A percentile compares a stretch with the other conserved stretches of the same genome.
Evolutionary conservation across 2,113 vertebrate species (phyloP).

Genomic region (Tragelaphus strepsiceros): DNA sequence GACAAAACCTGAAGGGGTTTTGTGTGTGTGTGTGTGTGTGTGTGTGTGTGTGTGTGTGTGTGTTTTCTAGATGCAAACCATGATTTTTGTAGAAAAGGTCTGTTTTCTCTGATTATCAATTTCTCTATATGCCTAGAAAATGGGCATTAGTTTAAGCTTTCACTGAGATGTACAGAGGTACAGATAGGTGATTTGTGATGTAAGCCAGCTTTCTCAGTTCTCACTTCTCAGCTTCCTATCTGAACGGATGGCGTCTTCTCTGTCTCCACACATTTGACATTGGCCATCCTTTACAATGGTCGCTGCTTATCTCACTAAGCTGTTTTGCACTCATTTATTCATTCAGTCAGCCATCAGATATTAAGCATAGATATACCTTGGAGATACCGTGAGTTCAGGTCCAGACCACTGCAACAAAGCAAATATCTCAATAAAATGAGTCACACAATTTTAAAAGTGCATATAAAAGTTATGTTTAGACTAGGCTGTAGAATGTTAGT

Average conservation of each 20-base stretch:
- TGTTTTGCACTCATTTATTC: background rate
- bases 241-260: background rate
- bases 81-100: constrained; percentile 14
- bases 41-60: background rate
- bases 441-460: background rate
- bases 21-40: background rate
- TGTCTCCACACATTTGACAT: background rate
- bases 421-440: background rate
- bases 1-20: background rate
- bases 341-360: background rate
- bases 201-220: background rate
- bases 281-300: background rate
- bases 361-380: too few relatives aligned
- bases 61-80: constrained; percentile 52
- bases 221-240: background rate
- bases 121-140: background rate
- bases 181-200: background rate
- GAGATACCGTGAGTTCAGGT: background rate
- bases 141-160: background rate
- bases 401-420: background rate
- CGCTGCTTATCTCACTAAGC: background rate
- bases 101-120: background rate
- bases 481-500: background rate
- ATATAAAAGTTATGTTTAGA: background rate
- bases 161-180: background rate